Percentiles rank a stretch among this genome's conserved stretches.
These are phyloP conservation scores for Coilia nasus DNA, from an alignment of 2,797 vertebrate genomes.

Conservation along the genomic window DNA sequence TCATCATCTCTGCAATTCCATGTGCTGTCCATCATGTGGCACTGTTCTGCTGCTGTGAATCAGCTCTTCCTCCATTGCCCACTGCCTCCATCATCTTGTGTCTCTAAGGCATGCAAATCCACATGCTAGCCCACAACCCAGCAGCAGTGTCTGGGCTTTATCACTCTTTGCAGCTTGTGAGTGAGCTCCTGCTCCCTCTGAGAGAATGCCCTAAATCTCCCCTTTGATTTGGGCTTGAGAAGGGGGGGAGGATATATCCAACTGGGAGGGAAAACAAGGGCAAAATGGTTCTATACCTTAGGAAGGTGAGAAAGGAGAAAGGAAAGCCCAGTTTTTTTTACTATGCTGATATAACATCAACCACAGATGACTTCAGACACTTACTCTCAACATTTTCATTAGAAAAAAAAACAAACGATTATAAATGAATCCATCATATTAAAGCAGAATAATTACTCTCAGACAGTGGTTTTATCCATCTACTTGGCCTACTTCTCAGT, in stretches of 20 bases:
- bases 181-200: constrained; percentile 31
- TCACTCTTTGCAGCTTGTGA: constrained; percentile 77
- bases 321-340: not conserved
- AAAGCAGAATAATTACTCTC: constrained; percentile 52
- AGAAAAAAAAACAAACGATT: constrained; percentile 40
- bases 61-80: constrained; percentile 49
- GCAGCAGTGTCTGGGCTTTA: constrained; percentile 75
- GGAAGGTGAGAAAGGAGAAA: not conserved
- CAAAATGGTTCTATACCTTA: constrained; percentile 12
- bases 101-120: constrained; percentile 68
- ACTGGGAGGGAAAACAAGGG: constrained; percentile 11
- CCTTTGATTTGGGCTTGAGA: constrained; percentile 44
- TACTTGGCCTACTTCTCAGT: constrained; percentile 57
- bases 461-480: constrained; percentile 51
- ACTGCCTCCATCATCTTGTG: not conserved
- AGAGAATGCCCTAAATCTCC: constrained; percentile 46
- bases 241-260: not conserved
- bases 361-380: not conserved
- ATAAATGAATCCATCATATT: constrained; percentile 45
- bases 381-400: constrained; percentile 33
- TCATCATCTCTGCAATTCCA: constrained; percentile 68
- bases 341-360: not conserved
- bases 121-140: constrained; percentile 59
- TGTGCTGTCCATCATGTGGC: constrained; percentile 72
- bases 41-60: constrained; percentile 71